Conservation (phyloP, 1,140 invertebrate species). For the Drosophila nikananu region DNA sequence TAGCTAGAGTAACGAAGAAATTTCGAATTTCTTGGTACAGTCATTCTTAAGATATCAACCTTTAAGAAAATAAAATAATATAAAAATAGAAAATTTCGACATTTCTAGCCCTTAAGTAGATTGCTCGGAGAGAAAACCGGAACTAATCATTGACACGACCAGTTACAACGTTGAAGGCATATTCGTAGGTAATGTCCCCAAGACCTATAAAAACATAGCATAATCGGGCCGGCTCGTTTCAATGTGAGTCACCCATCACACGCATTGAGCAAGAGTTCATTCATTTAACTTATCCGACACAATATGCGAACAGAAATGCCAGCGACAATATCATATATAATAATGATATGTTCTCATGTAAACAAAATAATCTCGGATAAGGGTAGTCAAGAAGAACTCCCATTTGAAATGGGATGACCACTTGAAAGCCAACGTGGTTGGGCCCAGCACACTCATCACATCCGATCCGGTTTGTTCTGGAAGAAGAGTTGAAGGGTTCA, state of each 20-base stretch:
- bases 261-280: conserved; percentile 29
- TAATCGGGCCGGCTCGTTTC: background rate
- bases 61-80: too few species aligned
- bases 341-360: conserved; percentile 50
- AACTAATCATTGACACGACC: conserved; percentile 13
- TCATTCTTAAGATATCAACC: too few species aligned
- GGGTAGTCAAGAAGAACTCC: conserved; percentile 18
- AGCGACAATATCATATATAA: conserved; percentile 16
- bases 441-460: background rate
- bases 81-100: too few species aligned
- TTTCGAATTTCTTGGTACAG: too few species aligned
- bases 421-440: conserved; percentile 37
- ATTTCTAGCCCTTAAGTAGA: too few species aligned
- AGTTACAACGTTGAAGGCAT: background rate
- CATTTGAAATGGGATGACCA: conserved; percentile 46
- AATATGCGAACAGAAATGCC: conserved; percentile 3
- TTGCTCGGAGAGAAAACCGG: background rate
- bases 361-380: conserved; percentile 67
- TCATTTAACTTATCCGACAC: conserved; percentile 20
- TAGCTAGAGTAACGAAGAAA: too few species aligned
- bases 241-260: conserved; percentile 23
- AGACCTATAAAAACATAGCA: background rate
- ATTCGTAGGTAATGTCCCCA: background rate
- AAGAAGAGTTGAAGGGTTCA: conserved; percentile 29
- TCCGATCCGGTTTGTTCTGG: conserved; percentile 1